Conservation (phyloP, 2,888 invertebrate species). For the Caenorhabditis sp. region DNA sequence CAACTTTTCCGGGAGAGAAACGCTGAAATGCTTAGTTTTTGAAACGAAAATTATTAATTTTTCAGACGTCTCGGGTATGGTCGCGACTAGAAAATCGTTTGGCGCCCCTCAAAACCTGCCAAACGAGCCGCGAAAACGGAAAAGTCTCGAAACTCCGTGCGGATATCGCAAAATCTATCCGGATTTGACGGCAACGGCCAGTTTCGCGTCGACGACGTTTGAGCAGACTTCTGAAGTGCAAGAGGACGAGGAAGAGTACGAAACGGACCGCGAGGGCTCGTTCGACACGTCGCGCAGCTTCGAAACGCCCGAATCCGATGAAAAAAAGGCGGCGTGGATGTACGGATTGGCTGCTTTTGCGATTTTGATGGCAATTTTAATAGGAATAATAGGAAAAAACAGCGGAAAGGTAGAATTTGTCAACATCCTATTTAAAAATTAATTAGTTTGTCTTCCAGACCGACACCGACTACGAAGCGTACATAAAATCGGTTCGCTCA, state of each 20-base stretch:
- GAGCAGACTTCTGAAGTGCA: constrained; percentile 11
- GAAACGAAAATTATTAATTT: background rate
- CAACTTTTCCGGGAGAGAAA: constrained; percentile 1
- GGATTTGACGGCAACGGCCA: constrained; percentile 6
- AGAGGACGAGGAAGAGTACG: constrained; percentile 37
- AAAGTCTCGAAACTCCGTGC: background rate
- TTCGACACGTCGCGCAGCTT: constrained; percentile 20
- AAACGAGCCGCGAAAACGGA: background rate
- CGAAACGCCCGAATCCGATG: background rate
- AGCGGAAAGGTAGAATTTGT: background rate
- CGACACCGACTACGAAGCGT: constrained; percentile 1
- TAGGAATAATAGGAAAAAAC: background rate
- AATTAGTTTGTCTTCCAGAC: background rate
- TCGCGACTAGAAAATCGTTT: constrained; percentile 31
- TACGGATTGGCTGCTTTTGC: background rate
- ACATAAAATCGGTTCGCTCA: constrained; percentile 9
- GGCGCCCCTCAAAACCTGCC: constrained; percentile 1
- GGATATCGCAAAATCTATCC: constrained; percentile 13
- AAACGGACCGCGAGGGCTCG: constrained; percentile 18
- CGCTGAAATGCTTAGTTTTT: background rate
- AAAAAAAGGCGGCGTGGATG: background rate
- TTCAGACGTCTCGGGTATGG: constrained; percentile 33
- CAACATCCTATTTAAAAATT: background rate
- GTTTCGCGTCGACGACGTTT: constrained; percentile 14
- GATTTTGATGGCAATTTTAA: constrained; percentile 4